Evolutionary conservation across 2,888 invertebrate genomes (phyloP).

Genomic region (Drosophila birchii): DNA sequence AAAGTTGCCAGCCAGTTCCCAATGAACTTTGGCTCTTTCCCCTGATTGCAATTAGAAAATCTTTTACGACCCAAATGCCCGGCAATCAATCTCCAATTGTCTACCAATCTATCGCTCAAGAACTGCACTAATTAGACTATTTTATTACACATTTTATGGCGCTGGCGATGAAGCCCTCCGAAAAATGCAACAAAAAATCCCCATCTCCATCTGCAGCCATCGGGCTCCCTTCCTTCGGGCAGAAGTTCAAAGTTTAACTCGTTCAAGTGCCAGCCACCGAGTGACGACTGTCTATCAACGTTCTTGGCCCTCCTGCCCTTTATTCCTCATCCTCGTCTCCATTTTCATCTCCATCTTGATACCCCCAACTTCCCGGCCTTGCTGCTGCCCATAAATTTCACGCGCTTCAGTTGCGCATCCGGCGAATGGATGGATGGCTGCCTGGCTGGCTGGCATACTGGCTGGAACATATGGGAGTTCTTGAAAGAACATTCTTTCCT

Average conservation of each 20-base stretch:
- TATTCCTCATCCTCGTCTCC: constrained; percentile 8
- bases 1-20: constrained; percentile 11
- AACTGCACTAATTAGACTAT: constrained; percentile 56
- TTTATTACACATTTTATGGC: constrained; percentile 59
- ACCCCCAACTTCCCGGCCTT: neutral
- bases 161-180: constrained; percentile 6
- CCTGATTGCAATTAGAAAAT: constrained; percentile 37
- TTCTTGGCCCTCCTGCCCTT: constrained; percentile 15
- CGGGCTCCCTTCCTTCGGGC: constrained; percentile 29
- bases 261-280: constrained; percentile 65
- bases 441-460: neutral
- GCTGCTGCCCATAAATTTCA: constrained; percentile 68
- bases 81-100: constrained; percentile 49
- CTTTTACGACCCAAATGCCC: constrained; percentile 35
- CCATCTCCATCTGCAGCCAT: constrained; percentile 33
- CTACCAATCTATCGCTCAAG: constrained; percentile 40
- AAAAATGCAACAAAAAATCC: constrained; percentile 50
- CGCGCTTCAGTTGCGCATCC: constrained; percentile 73
- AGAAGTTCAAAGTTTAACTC: constrained; percentile 74
- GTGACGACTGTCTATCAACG: constrained; percentile 67
- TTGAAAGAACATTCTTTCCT: constrained; percentile 57
- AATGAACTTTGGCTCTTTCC: constrained; percentile 10
- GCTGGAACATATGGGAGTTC: constrained; percentile 67
- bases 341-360: constrained; percentile 11
- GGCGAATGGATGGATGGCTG: constrained; percentile 37